Percentiles rank a stretch among this genome's conserved stretches.
These are phyloP conservation scores for Taenaris catops DNA, from an alignment of 2,888 invertebrate genomes.

Conservation along the genomic window DNA sequence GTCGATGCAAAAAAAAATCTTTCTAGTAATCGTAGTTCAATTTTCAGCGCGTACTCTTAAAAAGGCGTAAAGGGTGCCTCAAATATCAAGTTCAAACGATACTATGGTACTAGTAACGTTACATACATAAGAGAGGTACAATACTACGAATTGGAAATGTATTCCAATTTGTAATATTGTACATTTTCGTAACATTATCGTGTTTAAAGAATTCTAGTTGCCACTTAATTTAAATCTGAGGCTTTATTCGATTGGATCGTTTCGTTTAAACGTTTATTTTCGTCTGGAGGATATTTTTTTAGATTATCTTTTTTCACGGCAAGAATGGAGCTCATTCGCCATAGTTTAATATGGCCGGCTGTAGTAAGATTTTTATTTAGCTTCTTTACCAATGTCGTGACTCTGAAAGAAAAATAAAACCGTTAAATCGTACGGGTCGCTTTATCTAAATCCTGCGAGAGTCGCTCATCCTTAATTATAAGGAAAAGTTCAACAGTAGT, in stretches of 20 bases:
- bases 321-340: slow-evolving; percentile 42
- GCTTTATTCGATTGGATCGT: slow-evolving; percentile 31
- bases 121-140: too few species aligned
- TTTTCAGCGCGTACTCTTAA: too few species aligned
- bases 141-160: too few species aligned
- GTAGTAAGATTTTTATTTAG: slow-evolving; percentile 45
- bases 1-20: too few species aligned
- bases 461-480: slow-evolving; percentile 23
- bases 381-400: slow-evolving; percentile 45
- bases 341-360: slow-evolving; percentile 49
- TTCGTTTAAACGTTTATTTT: slow-evolving; percentile 48
- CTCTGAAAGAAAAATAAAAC: slow-evolving; percentile 32
- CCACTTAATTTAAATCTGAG: slow-evolving; percentile 30
- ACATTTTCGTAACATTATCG: too few species aligned
- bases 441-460: slow-evolving; percentile 54
- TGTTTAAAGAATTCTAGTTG: slow-evolving; percentile 33
- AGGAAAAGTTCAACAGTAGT: slow-evolving; percentile 35
- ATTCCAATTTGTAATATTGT: too few species aligned
- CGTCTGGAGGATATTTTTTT: slow-evolving; percentile 36
- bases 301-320: slow-evolving; percentile 43
- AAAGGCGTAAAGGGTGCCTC: too few species aligned
- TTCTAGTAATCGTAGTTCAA: too few species aligned
- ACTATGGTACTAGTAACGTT: too few species aligned
- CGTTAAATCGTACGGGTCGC: slow-evolving; percentile 35
- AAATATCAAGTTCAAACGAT: too few species aligned